Evolutionary conservation across 2,113 vertebrate species (phyloP).

Genomic region (Gadus chalcogrammus): DNA sequence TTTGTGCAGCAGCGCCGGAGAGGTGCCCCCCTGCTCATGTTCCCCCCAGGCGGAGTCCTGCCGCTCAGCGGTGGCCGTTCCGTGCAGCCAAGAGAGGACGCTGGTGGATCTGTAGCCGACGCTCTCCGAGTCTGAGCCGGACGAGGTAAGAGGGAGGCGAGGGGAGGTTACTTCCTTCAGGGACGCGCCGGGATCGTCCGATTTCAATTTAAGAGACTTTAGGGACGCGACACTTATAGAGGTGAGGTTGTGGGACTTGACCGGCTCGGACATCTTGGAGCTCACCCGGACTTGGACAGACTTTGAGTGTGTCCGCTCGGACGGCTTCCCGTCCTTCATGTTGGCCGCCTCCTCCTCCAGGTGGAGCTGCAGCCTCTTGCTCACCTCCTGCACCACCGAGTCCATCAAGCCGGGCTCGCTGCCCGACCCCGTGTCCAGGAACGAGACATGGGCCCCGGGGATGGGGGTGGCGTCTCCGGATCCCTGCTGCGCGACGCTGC

Average conservation of each 20-base stretch:
- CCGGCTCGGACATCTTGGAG: conserved; percentile 16
- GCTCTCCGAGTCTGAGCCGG: conserved; percentile 17
- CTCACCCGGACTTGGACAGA: not conserved
- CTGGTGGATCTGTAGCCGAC: conserved; percentile 11
- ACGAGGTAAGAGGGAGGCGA: conserved; percentile 28
- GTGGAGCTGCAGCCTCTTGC: conserved; percentile 59
- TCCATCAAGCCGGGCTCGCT: conserved; percentile 24
- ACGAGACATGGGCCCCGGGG: not conserved
- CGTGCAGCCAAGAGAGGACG: conserved; percentile 16
- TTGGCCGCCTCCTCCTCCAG: conserved; percentile 54
- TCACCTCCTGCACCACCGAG: conserved; percentile 58
- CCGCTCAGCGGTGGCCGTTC: not conserved
- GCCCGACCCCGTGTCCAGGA: not conserved
- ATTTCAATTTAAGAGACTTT: conserved; percentile 51
- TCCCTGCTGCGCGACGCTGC: conserved; percentile 2
- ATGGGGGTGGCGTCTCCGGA: conserved; percentile 37
- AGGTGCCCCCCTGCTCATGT: conserved; percentile 23
- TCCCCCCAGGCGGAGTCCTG: conserved; percentile 26
- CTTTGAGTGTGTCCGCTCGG: not conserved
- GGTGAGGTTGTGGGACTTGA: conserved; percentile 45
- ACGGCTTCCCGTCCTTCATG: not conserved
- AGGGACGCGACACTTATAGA: conserved; percentile 47
- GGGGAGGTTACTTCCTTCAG: conserved; percentile 54
- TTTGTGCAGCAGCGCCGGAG: conserved; percentile 56
- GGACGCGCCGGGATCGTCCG: conserved; percentile 37